Evolutionary conservation across 2,888 invertebrate species (phyloP).

Genomic region (Drosophila neonasuta): DNA sequence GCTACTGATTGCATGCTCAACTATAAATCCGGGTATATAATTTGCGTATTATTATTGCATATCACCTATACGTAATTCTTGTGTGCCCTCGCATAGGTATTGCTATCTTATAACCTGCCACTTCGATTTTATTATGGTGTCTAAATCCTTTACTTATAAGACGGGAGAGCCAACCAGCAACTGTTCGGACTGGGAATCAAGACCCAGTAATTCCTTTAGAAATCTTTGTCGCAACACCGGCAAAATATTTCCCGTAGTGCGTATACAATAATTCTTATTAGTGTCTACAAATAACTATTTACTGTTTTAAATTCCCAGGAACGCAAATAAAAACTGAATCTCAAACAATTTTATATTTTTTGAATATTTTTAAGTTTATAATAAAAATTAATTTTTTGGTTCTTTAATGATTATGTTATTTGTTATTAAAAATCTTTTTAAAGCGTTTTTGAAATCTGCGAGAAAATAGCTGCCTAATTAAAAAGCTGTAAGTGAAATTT

Average conservation of each 20-base stretch:
- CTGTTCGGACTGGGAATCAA: constrained; percentile 32
- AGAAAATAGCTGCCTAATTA: too few species aligned
- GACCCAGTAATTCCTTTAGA: constrained; percentile 16
- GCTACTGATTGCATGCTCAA: constrained; percentile 25
- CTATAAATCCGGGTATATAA: neutral
- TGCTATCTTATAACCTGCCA: constrained; percentile 49
- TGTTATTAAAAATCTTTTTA: too few species aligned
- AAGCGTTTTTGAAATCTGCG: too few species aligned
- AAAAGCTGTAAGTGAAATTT: too few species aligned
- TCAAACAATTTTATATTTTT: neutral
- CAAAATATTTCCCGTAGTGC: neutral
- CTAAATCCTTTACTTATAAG: constrained; percentile 24
- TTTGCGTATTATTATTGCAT: neutral
- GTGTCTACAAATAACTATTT: neutral
- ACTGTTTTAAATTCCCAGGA: neutral
- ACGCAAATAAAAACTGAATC: neutral
- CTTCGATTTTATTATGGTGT: constrained; percentile 35
- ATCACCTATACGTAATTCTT: neutral
- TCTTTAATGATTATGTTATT: too few species aligned
- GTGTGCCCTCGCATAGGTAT: constrained; percentile 8
- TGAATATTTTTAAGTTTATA: neutral
- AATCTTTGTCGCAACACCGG: constrained; percentile 44
- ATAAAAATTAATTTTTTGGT: too few species aligned
- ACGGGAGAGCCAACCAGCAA: constrained; percentile 27
- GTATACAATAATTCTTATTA: neutral